Conservation (phyloP, 2,113 vertebrate genomes). For the Verasper variegatus region DNA sequence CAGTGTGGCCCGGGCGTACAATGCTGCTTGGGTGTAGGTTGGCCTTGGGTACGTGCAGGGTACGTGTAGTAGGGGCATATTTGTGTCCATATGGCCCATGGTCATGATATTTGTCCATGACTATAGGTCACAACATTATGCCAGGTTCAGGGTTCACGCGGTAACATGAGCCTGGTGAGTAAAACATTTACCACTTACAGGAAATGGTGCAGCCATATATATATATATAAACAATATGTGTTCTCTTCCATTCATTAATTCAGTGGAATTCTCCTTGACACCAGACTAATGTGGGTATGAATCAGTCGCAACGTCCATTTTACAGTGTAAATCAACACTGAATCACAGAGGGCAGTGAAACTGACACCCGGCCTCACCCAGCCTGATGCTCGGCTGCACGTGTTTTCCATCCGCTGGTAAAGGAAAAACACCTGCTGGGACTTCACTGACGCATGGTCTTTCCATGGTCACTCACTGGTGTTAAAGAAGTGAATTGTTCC, state of each 20-base stretch:
- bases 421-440: conserved; percentile 35
- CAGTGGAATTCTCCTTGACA: neutral
- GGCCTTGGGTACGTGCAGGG: no score
- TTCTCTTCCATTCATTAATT: neutral
- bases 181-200: neutral
- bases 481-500: conserved; percentile 11
- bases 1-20: no score
- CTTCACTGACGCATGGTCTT: conserved; percentile 11
- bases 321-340: conserved; percentile 23
- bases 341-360: conserved; percentile 4
- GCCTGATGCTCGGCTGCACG: conserved; percentile 21
- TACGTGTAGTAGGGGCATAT: no score
- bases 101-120: neutral
- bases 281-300: neutral
- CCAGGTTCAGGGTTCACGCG: neutral
- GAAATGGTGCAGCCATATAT: neutral
- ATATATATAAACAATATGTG: neutral
- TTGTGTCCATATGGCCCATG: no score
- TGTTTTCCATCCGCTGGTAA: conserved; percentile 54
- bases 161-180: neutral
- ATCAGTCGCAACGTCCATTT: conserved; percentile 13
- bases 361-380: conserved; percentile 26
- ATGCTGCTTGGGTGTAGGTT: no score
- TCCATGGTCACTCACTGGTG: conserved; percentile 4
- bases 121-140: neutral